Conservation (phyloP, 2,113 vertebrate genomes). For the Semnopithecus entellus region DNA sequence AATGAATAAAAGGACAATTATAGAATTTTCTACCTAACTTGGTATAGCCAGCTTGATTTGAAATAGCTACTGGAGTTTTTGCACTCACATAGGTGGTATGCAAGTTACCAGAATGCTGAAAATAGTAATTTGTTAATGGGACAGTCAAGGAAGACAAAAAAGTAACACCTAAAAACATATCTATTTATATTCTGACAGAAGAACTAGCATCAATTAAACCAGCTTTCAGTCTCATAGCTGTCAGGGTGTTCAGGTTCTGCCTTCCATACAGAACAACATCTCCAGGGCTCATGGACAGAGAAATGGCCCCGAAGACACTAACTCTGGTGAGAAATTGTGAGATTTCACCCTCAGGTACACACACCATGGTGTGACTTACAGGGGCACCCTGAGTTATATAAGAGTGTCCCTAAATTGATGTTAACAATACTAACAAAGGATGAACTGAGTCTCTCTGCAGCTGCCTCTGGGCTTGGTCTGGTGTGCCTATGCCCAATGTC, state of each 20-base stretch:
- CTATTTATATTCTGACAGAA: not conserved
- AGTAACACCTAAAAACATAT: not conserved
- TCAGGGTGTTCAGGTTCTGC: not conserved
- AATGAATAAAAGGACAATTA: not conserved
- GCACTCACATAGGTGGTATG: too few relatives aligned
- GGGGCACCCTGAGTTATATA: fast-evolving
- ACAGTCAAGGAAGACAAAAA: not conserved
- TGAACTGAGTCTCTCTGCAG: not conserved
- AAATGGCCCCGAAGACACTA: fast-evolving
- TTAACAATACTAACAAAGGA: not conserved
- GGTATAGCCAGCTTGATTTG: not conserved
- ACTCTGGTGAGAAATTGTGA: fast-evolving
- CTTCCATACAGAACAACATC: not conserved
- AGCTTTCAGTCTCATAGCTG: not conserved
- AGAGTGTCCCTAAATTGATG: not conserved
- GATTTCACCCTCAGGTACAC: fast-evolving
- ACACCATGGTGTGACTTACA: fast-evolving
- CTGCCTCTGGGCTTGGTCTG: too few relatives aligned
- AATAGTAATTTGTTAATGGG: not conserved
- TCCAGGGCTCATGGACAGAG: too few relatives aligned
- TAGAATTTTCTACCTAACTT: too few relatives aligned
- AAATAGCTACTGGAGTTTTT: not conserved
- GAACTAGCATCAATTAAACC: not conserved
- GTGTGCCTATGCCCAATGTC: fast-evolving
- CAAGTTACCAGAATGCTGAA: not conserved